phyloP scores from a whole-genome alignment of 2,113 vertebrate genomes.

The Talpa occidentalis region DNA sequence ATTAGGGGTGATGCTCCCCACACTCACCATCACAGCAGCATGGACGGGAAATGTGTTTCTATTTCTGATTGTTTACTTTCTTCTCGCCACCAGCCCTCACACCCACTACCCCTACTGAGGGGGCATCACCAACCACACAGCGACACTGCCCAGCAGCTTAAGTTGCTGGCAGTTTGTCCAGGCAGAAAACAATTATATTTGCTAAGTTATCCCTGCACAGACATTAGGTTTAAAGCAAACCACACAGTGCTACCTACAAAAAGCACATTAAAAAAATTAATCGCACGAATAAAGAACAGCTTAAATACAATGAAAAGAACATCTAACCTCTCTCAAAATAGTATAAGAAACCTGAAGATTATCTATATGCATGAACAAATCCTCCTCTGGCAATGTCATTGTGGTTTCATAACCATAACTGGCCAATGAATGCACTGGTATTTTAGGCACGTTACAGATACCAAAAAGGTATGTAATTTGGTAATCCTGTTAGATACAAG shows the following conservation, averaged over 20 bases:
- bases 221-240: neutral
- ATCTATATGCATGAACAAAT: neutral
- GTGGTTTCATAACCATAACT: neutral
- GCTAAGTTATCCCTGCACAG: neutral
- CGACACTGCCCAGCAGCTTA: neutral
- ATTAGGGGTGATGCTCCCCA: accelerated
- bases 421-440: slow-evolving; percentile 26
- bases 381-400: neutral
- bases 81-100: accelerated
- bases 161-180: neutral
- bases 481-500: slow-evolving; percentile 74
- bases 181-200: neutral
- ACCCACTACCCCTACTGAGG: too few relatives aligned
- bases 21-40: accelerated
- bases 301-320: slow-evolving; percentile 27
- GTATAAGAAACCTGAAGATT: neutral
- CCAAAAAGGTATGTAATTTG: slow-evolving; percentile 69
- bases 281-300: neutral
- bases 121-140: neutral
- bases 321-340: neutral
- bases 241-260: neutral
- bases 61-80: neutral
- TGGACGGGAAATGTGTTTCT: neutral
- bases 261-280: neutral
- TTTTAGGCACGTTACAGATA: slow-evolving; percentile 66